These are phyloP conservation scores for Adoxophyes honmai DNA, from an alignment of 1,140 invertebrate species.

Conservation along the genomic window DNA sequence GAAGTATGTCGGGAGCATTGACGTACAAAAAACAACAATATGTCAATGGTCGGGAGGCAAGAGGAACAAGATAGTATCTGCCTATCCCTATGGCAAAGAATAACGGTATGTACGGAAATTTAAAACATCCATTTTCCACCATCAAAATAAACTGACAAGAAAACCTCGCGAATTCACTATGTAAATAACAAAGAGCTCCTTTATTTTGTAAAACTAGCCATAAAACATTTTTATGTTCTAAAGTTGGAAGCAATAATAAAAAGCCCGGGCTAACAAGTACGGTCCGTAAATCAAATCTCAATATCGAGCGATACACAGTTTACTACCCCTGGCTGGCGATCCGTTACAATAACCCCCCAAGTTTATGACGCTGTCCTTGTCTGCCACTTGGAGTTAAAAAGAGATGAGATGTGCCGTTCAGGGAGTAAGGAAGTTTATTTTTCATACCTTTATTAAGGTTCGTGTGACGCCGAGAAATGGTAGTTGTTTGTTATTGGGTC, in stretches of 20 bases:
- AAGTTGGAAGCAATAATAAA: constrained; percentile 2
- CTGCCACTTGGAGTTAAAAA: not conserved
- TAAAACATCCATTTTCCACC: no score
- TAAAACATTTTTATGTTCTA: not conserved
- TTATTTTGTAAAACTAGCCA: not conserved
- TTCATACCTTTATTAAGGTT: constrained; percentile 11
- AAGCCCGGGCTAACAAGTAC: constrained; percentile 8
- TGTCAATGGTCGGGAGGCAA: no score
- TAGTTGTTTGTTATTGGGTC: not conserved
- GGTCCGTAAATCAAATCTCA: constrained; percentile 12
- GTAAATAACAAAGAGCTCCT: no score
- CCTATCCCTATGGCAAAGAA: no score
- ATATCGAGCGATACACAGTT: constrained; percentile 13
- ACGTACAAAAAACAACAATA: no score
- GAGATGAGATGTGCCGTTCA: not conserved
- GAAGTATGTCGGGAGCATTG: no score
- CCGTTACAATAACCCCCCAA: not conserved
- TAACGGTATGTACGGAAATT: no score
- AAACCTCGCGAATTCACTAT: no score
- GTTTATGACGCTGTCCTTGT: not conserved
- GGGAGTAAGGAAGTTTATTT: not conserved
- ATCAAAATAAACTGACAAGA: no score
- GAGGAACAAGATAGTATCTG: no score
- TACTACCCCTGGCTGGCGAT: constrained; percentile 1
- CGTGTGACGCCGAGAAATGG: constrained; percentile 4